Percentiles rank a stretch among this genome's conserved stretches.
phyloP scores from a whole-genome alignment of 2,797 vertebrate genomes.

The Chrosomus eos region DNA sequence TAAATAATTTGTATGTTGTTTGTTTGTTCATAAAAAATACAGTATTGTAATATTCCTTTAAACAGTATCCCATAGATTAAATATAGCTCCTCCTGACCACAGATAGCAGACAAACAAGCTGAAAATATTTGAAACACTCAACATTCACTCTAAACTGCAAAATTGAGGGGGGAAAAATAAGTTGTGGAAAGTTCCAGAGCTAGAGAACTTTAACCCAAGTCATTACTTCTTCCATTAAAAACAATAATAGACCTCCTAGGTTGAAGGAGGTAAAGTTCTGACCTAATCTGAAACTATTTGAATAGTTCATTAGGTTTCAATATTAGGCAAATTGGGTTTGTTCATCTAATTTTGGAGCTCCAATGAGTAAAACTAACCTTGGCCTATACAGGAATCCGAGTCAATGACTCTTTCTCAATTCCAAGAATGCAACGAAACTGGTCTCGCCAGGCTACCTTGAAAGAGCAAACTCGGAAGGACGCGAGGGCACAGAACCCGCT shows the following conservation, averaged over 20 bases:
- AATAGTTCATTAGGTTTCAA: constrained; percentile 14
- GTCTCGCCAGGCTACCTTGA: too few relatives aligned
- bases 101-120: background rate
- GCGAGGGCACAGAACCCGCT: too few relatives aligned
- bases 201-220: background rate
- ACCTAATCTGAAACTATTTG: background rate
- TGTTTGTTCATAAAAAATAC: background rate
- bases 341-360: constrained; percentile 13
- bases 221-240: constrained; percentile 3
- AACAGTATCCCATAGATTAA: background rate
- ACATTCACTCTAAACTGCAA: background rate
- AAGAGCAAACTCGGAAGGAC: too few relatives aligned
- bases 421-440: too few relatives aligned
- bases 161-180: background rate
- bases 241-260: background rate
- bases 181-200: background rate
- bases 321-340: background rate
- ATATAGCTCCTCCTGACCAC: background rate
- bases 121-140: background rate
- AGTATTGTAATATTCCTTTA: background rate
- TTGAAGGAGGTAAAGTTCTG: background rate
- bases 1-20: too few relatives aligned
- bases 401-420: too few relatives aligned
- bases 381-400: background rate
- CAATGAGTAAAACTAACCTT: constrained; percentile 18